Percentiles rank a stretch among this genome's conserved stretches.
Conservation (phyloP, 2,888 invertebrate genomes). For the Caenorhabditis parvicauda region DNA sequence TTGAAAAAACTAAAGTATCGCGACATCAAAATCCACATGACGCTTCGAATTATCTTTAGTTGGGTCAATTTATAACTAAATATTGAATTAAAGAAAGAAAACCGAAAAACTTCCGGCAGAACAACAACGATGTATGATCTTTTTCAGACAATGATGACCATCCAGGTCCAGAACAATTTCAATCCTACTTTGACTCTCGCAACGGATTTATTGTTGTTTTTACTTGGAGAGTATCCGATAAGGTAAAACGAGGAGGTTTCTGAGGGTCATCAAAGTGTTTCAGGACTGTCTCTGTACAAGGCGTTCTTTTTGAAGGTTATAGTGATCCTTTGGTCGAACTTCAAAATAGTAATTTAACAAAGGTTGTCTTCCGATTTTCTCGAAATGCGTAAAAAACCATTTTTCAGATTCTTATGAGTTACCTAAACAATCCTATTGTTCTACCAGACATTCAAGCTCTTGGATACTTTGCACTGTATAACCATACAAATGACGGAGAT, state of each 20-base stretch:
- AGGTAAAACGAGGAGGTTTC: slow-evolving; percentile 5
- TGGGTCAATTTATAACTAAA: too few species aligned
- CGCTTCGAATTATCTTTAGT: too few species aligned
- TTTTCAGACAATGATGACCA: slow-evolving; percentile 22
- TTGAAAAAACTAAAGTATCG: too few species aligned
- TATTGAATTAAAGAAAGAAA: too few species aligned
- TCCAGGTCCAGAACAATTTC: slow-evolving; percentile 13
- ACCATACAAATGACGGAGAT: slow-evolving; percentile 42
- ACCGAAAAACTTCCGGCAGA: too few species aligned
- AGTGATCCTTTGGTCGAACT: slow-evolving; percentile 35
- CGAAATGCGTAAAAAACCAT: slow-evolving; percentile 12
- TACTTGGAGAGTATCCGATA: slow-evolving; percentile 34
- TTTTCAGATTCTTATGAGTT: slow-evolving; percentile 15
- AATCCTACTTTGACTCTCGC: slow-evolving; percentile 4
- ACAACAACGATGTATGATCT: too few species aligned
- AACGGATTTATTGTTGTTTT: slow-evolving; percentile 19
- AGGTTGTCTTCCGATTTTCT: slow-evolving; percentile 13
- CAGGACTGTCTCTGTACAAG: slow-evolving; percentile 31
- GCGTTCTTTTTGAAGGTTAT: slow-evolving; percentile 35
- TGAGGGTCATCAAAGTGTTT: not conserved
- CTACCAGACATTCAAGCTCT: slow-evolving; percentile 21
- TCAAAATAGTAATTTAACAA: slow-evolving; percentile 29
- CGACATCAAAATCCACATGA: too few species aligned
- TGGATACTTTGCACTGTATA: slow-evolving; percentile 50
- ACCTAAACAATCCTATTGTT: slow-evolving; percentile 24